Base-by-base conservation (phyloP, 2,888 invertebrate genomes). In the Chrysomela aeneicollis region DNA sequence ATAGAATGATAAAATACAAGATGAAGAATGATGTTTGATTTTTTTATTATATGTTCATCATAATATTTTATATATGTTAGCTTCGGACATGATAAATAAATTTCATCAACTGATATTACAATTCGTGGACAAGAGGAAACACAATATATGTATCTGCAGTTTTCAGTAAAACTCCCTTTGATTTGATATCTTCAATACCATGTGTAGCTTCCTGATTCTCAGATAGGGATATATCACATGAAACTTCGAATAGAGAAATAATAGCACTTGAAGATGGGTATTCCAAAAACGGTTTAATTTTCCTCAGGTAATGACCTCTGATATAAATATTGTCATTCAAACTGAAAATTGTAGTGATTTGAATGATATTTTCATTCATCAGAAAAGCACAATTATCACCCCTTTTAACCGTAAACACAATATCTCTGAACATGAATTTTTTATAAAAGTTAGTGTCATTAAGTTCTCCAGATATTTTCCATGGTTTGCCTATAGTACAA, bases 331-430 rank as follows among this genome's bases (percentile, higher is more conserved):
- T n/a, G 10, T 22, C 35, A 35, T 50, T 32, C 30, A 19, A 59
- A 21, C 59, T 49, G n/a, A 59, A 59, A 59, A 59, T 59, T 30
- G 32, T 19, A n/a, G 37, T 59, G 21, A 59, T 50, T 10, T n/a
- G 19, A 35, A 49, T 50, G n/a, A 50, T 37, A 32, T 37, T 22
- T 2, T 21, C 19, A 55, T 55, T 55, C 10, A 6, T 54, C 35
- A 61, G 10, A 50, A 52, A 50, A 30, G 52, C 61, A 55, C 61
- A 61, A 54, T 61, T 54, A 61, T 54, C 47, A 42, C 54, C 61
- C 21, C 18, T 21, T 10, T 53, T 21, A 18, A 21, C 2, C 8
- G 61, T 49, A n/a, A 52, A 60, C 19, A 60, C 46, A 60, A 32
- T 19, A 54, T 54, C 49, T 32, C 47, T 61, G 17, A 54, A 42